Conservation (phyloP, 2,113 vertebrate species). For the Aptenodytes patagonicus region DNA sequence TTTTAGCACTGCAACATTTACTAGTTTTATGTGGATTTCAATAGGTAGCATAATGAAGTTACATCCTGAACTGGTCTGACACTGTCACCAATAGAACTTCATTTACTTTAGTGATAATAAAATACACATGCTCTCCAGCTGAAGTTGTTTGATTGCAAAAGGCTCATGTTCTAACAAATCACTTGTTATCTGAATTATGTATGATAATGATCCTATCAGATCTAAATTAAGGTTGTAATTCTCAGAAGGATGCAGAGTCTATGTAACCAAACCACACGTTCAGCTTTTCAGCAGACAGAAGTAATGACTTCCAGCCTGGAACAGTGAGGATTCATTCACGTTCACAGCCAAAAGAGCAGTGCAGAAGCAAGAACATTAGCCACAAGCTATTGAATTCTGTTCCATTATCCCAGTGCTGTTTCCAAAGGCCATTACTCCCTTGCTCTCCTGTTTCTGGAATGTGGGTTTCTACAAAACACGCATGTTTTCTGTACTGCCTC, state of each 20-base stretch:
- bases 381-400: background rate
- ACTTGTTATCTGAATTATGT: background rate
- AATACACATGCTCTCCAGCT: background rate
- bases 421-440: background rate
- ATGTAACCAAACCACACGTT: background rate
- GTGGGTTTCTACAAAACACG: background rate
- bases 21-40: background rate
- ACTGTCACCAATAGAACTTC: background rate
- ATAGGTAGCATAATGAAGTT: background rate
- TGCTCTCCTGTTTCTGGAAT: background rate
- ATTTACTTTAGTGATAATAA: background rate
- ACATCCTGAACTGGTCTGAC: background rate
- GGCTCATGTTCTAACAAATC: background rate
- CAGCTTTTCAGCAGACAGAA: background rate
- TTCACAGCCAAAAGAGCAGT: background rate
- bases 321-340: background rate
- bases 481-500: background rate
- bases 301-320: background rate
- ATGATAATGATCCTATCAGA: background rate
- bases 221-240: background rate
- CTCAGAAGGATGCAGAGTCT: background rate
- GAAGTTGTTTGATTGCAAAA: background rate
- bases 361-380: background rate
- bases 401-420: background rate
- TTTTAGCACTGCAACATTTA: background rate